Evolutionary conservation across 2,888 invertebrate genomes (phyloP), one percentile per base, ranked within the genome.

Genomic region (Carabus problematicus): DNA sequence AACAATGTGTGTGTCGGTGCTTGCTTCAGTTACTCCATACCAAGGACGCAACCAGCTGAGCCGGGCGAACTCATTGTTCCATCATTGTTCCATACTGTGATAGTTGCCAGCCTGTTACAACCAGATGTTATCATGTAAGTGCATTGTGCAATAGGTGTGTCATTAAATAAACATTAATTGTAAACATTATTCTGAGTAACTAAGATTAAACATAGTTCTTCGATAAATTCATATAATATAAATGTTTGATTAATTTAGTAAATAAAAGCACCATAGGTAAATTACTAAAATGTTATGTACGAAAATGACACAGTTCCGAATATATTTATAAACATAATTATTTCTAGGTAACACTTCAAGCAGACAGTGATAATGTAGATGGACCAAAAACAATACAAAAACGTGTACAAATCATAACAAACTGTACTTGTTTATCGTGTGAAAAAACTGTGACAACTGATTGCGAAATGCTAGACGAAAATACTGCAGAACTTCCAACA

Each of bases 1-100:
- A 90, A 90, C 79, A 88, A 88, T 75, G 89, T 90, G 3, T 90
- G 90, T 77, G 89, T 90, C 11, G 90, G 90, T 3, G 88, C 89
- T 2, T 90, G 90, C 77, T 90, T 89, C 79, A 89, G 89, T 72
- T 90, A 90, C 79, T 88, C 88, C 77, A 89, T 89, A 69, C 89
- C 89, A 1, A 86, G 86, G 74, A 89, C 88, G 29, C 85, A 88
- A 73, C 89, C 89, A 1, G 87, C 87, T 16, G 88, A 88, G 71
- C 89, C 89, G 1, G 89, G 88, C 41, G 88, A 89, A 77, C 81
- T 85, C 1, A 85, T 85, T 66, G 83, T 85, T 45, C n/a, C n/a
- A n/a, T 85, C 1, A 85, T 85, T 66, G 83, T 29, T 6, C 89
- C 89, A 1, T 90, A 90, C 76, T 90, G 90, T 77, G 90, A 90